These are phyloP conservation scores for Eudemis profundana DNA, from an alignment of 2,888 invertebrate genomes.

Conservation along the genomic window DNA sequence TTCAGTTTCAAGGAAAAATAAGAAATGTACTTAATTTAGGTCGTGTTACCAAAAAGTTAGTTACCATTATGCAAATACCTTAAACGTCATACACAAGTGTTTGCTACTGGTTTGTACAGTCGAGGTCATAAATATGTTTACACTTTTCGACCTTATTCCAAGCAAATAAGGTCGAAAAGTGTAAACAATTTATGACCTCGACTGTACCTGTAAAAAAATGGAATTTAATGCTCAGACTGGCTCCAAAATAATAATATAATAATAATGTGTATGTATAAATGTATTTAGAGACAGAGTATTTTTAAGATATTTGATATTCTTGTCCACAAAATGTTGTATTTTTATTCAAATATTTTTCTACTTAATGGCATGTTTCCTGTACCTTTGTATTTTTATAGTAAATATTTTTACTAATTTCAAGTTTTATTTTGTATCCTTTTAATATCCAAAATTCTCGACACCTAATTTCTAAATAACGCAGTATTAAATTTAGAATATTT, in stretches of 20 bases:
- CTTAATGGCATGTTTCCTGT: not conserved
- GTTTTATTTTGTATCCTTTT: not conserved
- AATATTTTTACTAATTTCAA: not conserved
- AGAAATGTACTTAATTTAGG: not conserved
- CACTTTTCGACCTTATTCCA: too few species aligned
- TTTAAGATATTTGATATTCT: not conserved
- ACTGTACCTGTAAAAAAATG: not conserved
- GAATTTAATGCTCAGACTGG: not conserved
- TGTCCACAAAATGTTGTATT: not conserved
- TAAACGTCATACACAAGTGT: not conserved
- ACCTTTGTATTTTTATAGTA: slow-evolving; percentile 23
- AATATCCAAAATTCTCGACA: not conserved
- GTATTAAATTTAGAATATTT: too few species aligned
- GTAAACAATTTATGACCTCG: too few species aligned
- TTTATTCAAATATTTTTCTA: not conserved
- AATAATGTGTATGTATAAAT: not conserved
- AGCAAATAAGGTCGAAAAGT: too few species aligned
- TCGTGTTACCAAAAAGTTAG: slow-evolving; percentile 22
- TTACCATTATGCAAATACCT: slow-evolving; percentile 16
- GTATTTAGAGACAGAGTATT: not conserved
- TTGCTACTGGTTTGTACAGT: not conserved
- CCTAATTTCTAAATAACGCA: too few species aligned
- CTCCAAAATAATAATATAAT: not conserved
- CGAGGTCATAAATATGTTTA: too few species aligned
- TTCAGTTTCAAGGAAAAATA: not conserved